These are phyloP conservation scores for Platycnemis pennipes DNA, from an alignment of 2,888 invertebrate species.

Conservation along the genomic window DNA sequence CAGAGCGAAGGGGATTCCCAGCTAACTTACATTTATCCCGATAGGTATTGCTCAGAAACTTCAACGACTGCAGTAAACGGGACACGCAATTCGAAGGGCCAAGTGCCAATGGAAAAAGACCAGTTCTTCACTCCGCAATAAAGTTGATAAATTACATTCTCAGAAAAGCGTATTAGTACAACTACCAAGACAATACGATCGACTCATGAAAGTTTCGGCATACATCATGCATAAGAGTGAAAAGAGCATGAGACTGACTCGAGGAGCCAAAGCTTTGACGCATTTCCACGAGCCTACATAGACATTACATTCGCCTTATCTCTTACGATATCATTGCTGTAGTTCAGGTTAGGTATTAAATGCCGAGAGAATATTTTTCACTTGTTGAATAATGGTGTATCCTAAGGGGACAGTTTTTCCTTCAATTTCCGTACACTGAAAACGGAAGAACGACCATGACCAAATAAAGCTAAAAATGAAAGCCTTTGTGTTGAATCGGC, in stretches of 20 bases:
- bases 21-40: too few species aligned
- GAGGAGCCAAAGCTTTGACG: neutral
- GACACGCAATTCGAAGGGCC: neutral
- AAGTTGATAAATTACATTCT: neutral
- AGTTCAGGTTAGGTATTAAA: neutral
- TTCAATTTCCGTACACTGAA: neutral
- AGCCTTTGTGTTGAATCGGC: neutral
- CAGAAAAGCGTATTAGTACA: neutral
- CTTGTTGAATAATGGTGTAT: neutral
- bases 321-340: neutral
- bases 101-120: neutral
- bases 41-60: neutral
- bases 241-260: neutral
- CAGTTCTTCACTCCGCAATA: neutral
- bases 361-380: neutral
- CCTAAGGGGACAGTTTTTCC: neutral
- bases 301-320: neutral
- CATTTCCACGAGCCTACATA: neutral
- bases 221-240: neutral
- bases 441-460: slow-evolving; percentile 9
- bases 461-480: slow-evolving; percentile 31
- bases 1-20: too few species aligned
- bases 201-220: neutral
- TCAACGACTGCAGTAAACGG: neutral
- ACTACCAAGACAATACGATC: neutral